These are phyloP conservation scores for Ethmia dodecea DNA, from an alignment of 2,888 invertebrate genomes.

Conservation along the genomic window DNA sequence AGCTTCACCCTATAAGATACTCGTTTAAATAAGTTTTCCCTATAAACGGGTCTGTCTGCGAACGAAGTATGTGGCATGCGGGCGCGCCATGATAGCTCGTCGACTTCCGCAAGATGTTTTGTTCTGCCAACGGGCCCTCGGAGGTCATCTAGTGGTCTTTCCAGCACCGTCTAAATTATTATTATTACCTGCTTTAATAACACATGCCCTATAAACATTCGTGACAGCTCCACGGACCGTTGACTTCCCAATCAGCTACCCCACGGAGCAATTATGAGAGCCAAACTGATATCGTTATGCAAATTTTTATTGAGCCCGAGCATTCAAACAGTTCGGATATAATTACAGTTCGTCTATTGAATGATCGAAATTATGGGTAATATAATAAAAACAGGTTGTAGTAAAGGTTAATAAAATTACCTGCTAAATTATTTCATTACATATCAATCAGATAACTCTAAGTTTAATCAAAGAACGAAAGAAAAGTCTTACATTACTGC, in stretches of 20 bases:
- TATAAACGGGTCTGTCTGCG: background rate
- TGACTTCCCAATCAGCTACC: constrained; percentile 5
- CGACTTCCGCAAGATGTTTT: constrained; percentile 46
- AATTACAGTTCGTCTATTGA: background rate
- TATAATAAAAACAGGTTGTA: no score
- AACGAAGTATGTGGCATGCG: constrained; percentile 7
- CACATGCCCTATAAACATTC: constrained; percentile 27
- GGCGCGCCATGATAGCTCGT: constrained; percentile 16
- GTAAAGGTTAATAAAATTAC: no score
- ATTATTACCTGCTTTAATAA: no score
- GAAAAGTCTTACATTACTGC: no score
- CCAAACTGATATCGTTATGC: constrained; percentile 21
- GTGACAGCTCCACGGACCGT: constrained; percentile 23
- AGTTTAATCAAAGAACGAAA: no score
- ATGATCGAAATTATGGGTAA: no score
- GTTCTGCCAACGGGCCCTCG: constrained; percentile 32
- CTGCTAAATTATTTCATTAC: no score
- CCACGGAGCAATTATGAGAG: constrained; percentile 7
- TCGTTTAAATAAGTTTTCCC: no score
- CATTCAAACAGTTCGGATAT: background rate
- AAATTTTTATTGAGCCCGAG: constrained; percentile 17
- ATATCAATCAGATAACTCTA: no score
- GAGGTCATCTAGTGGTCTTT: constrained; percentile 67
- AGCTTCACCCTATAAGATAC: no score
- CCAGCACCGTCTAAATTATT: constrained; percentile 23